Percentiles rank a stretch among this genome's conserved stretches.
These are phyloP conservation scores for Pediacus dermestoides DNA, from an alignment of 2,888 invertebrate species.

Conservation along the genomic window DNA sequence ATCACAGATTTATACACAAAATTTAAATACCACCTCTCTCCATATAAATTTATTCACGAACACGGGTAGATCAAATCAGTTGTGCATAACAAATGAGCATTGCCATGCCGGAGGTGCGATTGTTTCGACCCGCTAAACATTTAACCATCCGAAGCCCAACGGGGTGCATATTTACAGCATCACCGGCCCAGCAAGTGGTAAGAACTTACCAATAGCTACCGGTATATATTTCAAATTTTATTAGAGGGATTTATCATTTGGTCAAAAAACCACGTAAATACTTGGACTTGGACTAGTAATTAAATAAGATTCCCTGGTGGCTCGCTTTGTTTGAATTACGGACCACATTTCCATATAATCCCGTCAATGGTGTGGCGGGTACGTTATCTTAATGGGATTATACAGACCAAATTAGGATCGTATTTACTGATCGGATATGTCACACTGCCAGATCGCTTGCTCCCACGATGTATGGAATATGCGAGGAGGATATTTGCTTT, in stretches of 20 bases:
- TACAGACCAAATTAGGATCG: conserved; percentile 34
- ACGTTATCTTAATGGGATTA: conserved; percentile 37
- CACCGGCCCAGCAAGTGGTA: conserved; percentile 14
- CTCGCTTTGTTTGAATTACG: conserved; percentile 3
- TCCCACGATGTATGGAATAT: neutral
- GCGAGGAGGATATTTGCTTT: too few species aligned
- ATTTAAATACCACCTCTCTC: conserved; percentile 18
- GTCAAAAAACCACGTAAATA: too few species aligned
- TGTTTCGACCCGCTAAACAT: conserved; percentile 38
- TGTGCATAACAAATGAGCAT: conserved; percentile 42
- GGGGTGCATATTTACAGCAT: conserved; percentile 35
- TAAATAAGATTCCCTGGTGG: too few species aligned
- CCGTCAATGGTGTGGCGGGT: conserved; percentile 29
- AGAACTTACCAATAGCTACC: conserved; percentile 4
- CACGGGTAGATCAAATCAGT: conserved; percentile 40
- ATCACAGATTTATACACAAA: conserved; percentile 16
- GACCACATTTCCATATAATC: conserved; percentile 39
- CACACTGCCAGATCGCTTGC: conserved; percentile 12
- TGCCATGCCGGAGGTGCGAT: conserved; percentile 37
- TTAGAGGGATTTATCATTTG: too few species aligned
- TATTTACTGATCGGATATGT: conserved; percentile 42
- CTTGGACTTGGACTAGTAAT: too few species aligned
- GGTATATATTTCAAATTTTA: too few species aligned
- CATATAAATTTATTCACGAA: conserved; percentile 39
- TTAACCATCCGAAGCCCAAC: conserved; percentile 30